Percentiles rank a stretch among this genome's conserved stretches.
Evolutionary conservation across 2,888 invertebrate genomes (phyloP).

Genomic region (Xanthia icteritia): DNA sequence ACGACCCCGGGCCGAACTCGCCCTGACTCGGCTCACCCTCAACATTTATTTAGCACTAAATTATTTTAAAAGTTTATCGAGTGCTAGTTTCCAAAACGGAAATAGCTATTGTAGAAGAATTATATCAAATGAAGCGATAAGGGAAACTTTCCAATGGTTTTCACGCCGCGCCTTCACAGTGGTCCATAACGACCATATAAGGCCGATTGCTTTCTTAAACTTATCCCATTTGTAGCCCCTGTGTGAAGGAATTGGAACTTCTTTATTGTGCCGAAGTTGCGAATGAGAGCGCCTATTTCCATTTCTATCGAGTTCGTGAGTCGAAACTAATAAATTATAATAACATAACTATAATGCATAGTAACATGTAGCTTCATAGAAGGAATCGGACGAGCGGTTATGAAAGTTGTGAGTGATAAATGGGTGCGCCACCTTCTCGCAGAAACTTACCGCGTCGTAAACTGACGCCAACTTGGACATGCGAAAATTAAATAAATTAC

Average conservation of each 20-base stretch:
- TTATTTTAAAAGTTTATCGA: conserved; percentile 72
- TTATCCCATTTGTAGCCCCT: conserved; percentile 88
- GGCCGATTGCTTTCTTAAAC: conserved; percentile 90
- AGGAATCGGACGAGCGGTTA: conserved; percentile 71
- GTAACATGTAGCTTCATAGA: conserved; percentile 44
- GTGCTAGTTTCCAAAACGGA: conserved; percentile 67
- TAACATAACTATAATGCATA: conserved; percentile 66
- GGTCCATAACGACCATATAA: conserved; percentile 89
- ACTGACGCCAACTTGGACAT: conserved; percentile 57
- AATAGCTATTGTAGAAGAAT: conserved; percentile 77
- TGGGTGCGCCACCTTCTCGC: conserved; percentile 72
- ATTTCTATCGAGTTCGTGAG: conserved; percentile 85
- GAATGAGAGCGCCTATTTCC: conserved; percentile 85
- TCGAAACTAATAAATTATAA: conserved; percentile 81
- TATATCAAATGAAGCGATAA: conserved; percentile 84
- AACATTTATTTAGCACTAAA: conserved; percentile 73
- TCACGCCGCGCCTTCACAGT: conserved; percentile 85
- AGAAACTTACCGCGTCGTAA: conserved; percentile 67
- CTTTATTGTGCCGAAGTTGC: conserved; percentile 87
- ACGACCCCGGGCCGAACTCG: conserved; percentile 75
- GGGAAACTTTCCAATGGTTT: conserved; percentile 86
- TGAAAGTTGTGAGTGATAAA: conserved; percentile 78
- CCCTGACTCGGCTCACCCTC: conserved; percentile 69
- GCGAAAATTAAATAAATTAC: conserved; percentile 59
- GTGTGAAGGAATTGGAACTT: conserved; percentile 86